Conservation (phyloP, 2,113 vertebrate species). For the Elephantulus edwardii region DNA sequence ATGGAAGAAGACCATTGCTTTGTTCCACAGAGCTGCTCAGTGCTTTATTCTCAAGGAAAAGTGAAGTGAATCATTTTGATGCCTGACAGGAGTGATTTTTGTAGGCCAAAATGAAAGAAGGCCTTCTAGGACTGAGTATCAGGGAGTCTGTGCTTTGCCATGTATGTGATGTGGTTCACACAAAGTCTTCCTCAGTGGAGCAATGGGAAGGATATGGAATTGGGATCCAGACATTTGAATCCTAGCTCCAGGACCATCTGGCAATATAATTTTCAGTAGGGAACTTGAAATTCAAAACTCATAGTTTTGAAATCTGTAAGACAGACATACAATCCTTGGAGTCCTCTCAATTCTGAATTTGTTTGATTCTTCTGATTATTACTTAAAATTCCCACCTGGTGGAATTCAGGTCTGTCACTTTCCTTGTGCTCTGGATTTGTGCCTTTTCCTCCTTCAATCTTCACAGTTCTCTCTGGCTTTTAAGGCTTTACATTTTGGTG, state of each 20-base stretch:
- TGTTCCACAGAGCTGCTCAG: not conserved
- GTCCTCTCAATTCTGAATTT: not conserved
- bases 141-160: not conserved
- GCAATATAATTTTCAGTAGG: not conserved
- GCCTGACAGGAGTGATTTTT: not conserved
- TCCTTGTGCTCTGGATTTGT: not conserved
- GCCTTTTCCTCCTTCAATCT: not conserved
- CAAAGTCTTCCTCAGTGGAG: not conserved
- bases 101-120: not conserved
- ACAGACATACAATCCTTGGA: not conserved
- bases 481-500: not conserved
- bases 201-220: not conserved
- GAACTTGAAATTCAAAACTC: not conserved
- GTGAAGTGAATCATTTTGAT: not conserved
- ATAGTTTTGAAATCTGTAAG: not conserved
- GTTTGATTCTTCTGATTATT: not conserved
- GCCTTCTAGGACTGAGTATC: not conserved
- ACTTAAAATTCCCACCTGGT: not conserved
- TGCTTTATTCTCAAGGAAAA: not conserved
- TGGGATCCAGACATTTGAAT: not conserved
- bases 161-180: not conserved
- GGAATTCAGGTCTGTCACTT: not conserved
- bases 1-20: not conserved
- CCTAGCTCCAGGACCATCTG: not conserved
- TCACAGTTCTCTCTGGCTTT: not conserved